phyloP scores from a whole-genome alignment of 2,797 vertebrate genomes.

The Falco concolor region DNA sequence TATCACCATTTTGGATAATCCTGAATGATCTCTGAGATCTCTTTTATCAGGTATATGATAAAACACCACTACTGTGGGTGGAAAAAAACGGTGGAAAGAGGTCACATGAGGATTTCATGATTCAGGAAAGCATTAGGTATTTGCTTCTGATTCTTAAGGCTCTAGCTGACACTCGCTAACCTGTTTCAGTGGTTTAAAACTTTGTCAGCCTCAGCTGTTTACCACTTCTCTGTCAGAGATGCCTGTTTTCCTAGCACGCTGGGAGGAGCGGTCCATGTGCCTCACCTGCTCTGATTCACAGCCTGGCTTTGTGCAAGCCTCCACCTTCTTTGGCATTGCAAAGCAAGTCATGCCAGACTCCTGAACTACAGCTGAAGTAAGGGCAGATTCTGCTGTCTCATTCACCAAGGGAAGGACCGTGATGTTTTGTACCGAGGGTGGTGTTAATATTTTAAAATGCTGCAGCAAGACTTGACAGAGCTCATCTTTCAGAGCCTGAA shows the following conservation, averaged over 20 bases:
- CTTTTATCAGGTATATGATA: neutral
- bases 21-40: neutral
- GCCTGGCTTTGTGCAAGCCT: neutral
- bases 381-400: neutral
- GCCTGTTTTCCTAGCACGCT: neutral
- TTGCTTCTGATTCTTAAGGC: neutral
- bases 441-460: slow-evolving; percentile 18
- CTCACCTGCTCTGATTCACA: neutral
- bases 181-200: neutral
- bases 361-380: neutral
- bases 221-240: neutral
- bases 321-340: neutral
- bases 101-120: neutral
- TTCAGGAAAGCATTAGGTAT: neutral
- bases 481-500: slow-evolving; percentile 23
- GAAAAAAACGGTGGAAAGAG: neutral
- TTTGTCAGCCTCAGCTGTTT: neutral
- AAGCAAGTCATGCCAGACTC: neutral
- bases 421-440: neutral
- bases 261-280: neutral
- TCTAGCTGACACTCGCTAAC: neutral
- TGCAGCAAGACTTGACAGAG: slow-evolving; percentile 11
- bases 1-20: neutral
- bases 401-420: neutral
- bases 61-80: neutral